A percentile compares a stretch with the other conserved stretches of the same genome.
phyloP scores from a whole-genome alignment of 1,140 invertebrate species.

The Cyclina sinensis region DNA sequence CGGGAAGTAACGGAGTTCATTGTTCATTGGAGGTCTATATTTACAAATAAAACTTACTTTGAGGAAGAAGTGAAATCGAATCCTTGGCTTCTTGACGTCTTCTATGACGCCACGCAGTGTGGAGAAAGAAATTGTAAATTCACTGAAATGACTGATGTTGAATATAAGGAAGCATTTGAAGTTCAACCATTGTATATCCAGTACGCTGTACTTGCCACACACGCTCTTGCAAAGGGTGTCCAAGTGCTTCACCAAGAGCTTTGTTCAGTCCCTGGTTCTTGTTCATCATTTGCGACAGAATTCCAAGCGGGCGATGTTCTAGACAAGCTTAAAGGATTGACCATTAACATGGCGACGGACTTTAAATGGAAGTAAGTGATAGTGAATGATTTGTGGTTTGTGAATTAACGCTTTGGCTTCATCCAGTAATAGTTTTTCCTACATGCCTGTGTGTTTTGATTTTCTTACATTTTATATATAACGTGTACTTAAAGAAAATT shows the following conservation, averaged over 20 bases:
- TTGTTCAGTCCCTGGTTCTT: not conserved
- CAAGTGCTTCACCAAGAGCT: not conserved
- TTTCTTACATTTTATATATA: not conserved
- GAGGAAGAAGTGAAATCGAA: slow-evolving; percentile 28
- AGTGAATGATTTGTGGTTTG: not conserved
- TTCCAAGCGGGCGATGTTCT: not conserved
- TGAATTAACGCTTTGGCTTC: not conserved
- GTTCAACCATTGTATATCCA: not conserved
- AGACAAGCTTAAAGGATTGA: not conserved
- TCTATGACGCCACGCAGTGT: slow-evolving; percentile 1
- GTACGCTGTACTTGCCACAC: slow-evolving; percentile 15
- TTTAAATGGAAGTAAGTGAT: slow-evolving; percentile 21
- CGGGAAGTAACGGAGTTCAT: slow-evolving; percentile 38
- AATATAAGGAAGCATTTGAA: not conserved
- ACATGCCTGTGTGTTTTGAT: not conserved
- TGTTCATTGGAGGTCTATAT: slow-evolving; percentile 55
- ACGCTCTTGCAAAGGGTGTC: not conserved
- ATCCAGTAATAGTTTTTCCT: not conserved
- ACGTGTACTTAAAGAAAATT: not conserved
- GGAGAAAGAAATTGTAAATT: not conserved
- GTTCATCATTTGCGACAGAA: not conserved
- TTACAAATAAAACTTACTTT: slow-evolving; percentile 52
- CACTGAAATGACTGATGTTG: not conserved
- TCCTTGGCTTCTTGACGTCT: slow-evolving; percentile 50
- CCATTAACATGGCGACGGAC: not conserved